phyloP scores from a whole-genome alignment of 2,113 vertebrate species.

The Notothenia rossii region DNA sequence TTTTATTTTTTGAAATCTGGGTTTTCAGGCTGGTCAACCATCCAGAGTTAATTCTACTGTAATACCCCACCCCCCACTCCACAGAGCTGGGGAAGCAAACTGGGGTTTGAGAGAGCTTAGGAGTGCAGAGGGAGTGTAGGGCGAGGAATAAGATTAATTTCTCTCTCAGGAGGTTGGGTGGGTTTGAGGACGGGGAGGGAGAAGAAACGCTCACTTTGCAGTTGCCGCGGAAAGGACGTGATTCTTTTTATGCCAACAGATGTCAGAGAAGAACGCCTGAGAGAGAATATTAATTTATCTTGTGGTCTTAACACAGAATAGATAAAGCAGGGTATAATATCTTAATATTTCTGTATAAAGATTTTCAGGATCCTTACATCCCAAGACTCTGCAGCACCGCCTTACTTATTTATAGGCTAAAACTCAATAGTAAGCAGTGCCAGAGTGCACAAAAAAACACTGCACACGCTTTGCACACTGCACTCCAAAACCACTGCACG shows the following conservation, averaged over 20 bases:
- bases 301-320: not conserved
- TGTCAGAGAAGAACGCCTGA: conserved; percentile 8
- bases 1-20: conserved; percentile 10
- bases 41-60: conserved; percentile 57
- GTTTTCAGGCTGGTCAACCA: conserved; percentile 55
- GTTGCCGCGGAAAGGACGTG: conserved; percentile 45
- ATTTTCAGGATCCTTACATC: not conserved
- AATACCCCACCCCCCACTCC: conserved; percentile 65
- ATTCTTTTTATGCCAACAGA: conserved; percentile 37
- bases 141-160: conserved; percentile 84
- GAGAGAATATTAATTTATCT: conserved; percentile 3
- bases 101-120: conserved; percentile 75
- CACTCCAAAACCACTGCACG: conserved; percentile 63
- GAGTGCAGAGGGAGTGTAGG: conserved; percentile 73
- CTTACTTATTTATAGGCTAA: not conserved
- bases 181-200: conserved; percentile 39
- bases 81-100: conserved; percentile 56
- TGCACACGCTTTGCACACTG: conserved; percentile 54
- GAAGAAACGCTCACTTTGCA: conserved; percentile 64
- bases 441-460: conserved; percentile 37
- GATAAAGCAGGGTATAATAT: not conserved
- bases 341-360: not conserved
- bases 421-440: conserved; percentile 5
- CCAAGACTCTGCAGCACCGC: not conserved
- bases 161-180: conserved; percentile 67